Conservation (phyloP, 2,113 vertebrate species). For the Dunckerocampus dactyliophorus region DNA sequence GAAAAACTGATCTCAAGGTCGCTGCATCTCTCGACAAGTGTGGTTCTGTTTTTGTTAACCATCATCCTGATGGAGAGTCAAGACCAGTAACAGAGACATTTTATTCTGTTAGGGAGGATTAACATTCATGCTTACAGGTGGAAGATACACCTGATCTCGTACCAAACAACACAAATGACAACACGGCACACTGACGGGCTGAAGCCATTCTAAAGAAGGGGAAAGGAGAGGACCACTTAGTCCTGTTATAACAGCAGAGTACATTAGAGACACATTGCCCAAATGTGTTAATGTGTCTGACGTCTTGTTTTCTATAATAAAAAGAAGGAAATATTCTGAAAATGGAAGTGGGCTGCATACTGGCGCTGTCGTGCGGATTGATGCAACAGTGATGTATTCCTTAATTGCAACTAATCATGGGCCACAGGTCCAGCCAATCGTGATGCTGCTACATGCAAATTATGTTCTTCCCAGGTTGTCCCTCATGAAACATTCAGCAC, state of each 20-base stretch:
- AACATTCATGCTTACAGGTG: slow-evolving; percentile 53
- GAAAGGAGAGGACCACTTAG: slow-evolving; percentile 38
- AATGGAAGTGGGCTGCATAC: not conserved
- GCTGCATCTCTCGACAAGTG: not conserved
- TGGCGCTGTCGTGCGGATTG: slow-evolving; percentile 3
- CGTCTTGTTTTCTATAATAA: too few species aligned
- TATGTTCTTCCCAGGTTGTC: slow-evolving; percentile 45
- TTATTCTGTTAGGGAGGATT: slow-evolving; percentile 21
- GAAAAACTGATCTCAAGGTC: too few species aligned
- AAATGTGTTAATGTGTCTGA: slow-evolving; percentile 1
- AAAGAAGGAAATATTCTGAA: too few species aligned
- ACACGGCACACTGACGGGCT: slow-evolving; percentile 54
- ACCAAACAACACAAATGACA: slow-evolving; percentile 42
- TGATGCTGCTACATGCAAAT: slow-evolving; percentile 43
- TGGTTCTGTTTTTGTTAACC: not conserved
- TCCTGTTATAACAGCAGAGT: slow-evolving; percentile 1
- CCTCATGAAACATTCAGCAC: slow-evolving; percentile 54
- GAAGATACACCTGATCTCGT: slow-evolving; percentile 40
- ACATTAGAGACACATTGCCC: slow-evolving; percentile 3
- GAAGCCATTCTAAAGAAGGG: slow-evolving; percentile 36
- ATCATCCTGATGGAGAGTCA: not conserved
- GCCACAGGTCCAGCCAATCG: slow-evolving; percentile 38
- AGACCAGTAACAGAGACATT: slow-evolving; percentile 1
- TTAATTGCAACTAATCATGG: slow-evolving; percentile 34
- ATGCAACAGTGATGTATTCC: slow-evolving; percentile 41